Conservation (phyloP, 2,888 invertebrate species). For the Drosophila hamatofila region DNA sequence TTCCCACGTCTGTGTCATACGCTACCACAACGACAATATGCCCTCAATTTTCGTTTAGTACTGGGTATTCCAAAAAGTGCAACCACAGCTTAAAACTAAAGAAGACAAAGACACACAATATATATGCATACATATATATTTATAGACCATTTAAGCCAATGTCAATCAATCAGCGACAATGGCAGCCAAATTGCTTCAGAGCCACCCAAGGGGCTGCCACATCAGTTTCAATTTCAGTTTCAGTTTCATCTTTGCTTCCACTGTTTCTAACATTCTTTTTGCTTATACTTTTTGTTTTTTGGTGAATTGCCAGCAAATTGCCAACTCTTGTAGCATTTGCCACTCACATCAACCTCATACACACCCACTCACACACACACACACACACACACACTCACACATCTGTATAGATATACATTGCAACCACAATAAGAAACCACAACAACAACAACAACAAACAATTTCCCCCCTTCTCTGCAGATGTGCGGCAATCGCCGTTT, state of each 20-base stretch:
- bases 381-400: not conserved
- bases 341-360: not conserved
- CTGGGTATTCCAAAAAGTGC: not conserved
- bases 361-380: not conserved
- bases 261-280: constrained; percentile 43
- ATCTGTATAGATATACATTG: not conserved
- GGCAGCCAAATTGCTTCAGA: constrained; percentile 72
- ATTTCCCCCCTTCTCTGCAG: constrained; percentile 77
- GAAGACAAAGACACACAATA: not conserved
- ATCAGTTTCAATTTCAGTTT: constrained; percentile 31
- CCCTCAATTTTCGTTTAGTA: not conserved
- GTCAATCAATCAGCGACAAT: constrained; percentile 75
- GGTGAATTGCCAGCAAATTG: constrained; percentile 41
- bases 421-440: constrained; percentile 19
- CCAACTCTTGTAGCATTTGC: constrained; percentile 17
- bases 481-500: constrained; percentile 83
- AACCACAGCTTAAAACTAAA: not conserved
- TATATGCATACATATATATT: constrained; percentile 31
- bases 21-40: not conserved
- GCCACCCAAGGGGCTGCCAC: constrained; percentile 51
- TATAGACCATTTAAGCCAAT: constrained; percentile 74
- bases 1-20: not conserved
- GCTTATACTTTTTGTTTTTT: constrained; percentile 1
- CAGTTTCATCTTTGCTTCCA: constrained; percentile 32
- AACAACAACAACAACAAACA: constrained; percentile 13